A percentile compares a stretch with the other conserved stretches of the same genome.
Conservation (phyloP, 2,113 vertebrate genomes). For the Boulengeromyrus knoepffleri region DNA sequence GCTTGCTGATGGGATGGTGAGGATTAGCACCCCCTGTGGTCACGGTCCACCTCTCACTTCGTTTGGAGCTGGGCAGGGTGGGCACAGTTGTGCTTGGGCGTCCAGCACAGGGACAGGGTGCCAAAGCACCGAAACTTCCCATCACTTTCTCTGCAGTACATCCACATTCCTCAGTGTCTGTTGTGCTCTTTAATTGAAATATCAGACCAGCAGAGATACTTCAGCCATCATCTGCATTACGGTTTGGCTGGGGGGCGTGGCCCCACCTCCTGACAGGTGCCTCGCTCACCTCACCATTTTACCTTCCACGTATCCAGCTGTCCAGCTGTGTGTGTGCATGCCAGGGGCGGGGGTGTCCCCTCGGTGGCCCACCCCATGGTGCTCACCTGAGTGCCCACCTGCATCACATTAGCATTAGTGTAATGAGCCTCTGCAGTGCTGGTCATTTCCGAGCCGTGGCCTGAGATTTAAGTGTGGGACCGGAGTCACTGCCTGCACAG, state of each 20-base stretch:
- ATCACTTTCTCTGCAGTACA: not conserved
- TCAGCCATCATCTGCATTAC: not conserved
- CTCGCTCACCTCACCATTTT: not conserved
- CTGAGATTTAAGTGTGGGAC: not conserved
- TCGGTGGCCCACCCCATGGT: not conserved
- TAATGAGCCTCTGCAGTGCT: not conserved
- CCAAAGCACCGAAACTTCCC: not conserved
- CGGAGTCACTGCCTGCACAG: not conserved
- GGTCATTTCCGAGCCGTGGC: not conserved
- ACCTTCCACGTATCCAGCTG: not conserved
- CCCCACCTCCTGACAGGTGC: not conserved
- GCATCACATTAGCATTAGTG: not conserved
- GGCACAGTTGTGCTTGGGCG: not conserved
- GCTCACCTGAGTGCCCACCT: not conserved
- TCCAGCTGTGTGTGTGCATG: not conserved
- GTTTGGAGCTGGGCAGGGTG: not conserved
- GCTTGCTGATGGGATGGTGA: not conserved
- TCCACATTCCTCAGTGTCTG: not conserved
- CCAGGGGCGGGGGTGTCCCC: not conserved
- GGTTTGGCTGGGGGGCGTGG: not conserved
- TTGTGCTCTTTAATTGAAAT: not conserved
- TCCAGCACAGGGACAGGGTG: not conserved
- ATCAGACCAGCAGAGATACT: not conserved
- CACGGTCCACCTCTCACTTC: not conserved
- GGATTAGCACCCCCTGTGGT: not conserved